phyloP scores from a whole-genome alignment of 2,888 invertebrate species.

The Encarsia formosa region DNA sequence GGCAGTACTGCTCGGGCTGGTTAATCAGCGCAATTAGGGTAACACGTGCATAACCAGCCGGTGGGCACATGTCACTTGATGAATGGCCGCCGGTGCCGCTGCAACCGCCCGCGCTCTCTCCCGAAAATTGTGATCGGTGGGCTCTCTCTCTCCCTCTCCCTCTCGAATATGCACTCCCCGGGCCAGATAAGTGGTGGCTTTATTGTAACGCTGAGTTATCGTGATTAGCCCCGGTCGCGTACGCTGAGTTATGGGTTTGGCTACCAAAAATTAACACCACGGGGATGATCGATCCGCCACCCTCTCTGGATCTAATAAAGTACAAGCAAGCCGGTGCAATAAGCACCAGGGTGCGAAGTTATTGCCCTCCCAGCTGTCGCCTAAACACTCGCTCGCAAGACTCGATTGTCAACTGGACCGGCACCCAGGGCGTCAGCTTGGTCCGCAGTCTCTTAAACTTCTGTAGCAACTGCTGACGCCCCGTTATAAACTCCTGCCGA shows the following conservation, averaged over 20 bases:
- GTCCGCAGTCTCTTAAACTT: conserved; percentile 52
- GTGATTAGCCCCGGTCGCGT: too few relatives aligned
- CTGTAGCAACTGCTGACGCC: conserved; percentile 50
- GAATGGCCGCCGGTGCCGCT: conserved; percentile 34
- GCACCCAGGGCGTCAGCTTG: conserved; percentile 48
- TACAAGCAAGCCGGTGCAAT: too few relatives aligned
- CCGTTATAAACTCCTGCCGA: conserved; percentile 47
- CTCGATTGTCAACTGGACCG: conserved; percentile 45
- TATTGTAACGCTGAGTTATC: conserved; percentile 14
- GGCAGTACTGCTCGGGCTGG: conserved; percentile 23
- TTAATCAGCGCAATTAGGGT: conserved; percentile 38
- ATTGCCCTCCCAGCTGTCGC: conserved; percentile 51
- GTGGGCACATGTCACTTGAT: conserved; percentile 40
- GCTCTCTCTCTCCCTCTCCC: conserved; percentile 10
- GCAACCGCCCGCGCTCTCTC: too few relatives aligned
- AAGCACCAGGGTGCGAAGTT: too few relatives aligned
- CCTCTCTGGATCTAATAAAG: too few relatives aligned
- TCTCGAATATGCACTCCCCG: not conserved
- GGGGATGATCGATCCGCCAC: too few relatives aligned
- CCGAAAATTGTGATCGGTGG: conserved; percentile 41
- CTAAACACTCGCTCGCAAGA: conserved; percentile 35
- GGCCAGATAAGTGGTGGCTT: too few relatives aligned
- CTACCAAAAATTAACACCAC: too few relatives aligned
- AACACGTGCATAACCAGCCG: conserved; percentile 39
- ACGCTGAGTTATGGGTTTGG: too few relatives aligned